Base-by-base conservation (phyloP, 2,888 invertebrate genomes). In the Carabus problematicus region DNA sequence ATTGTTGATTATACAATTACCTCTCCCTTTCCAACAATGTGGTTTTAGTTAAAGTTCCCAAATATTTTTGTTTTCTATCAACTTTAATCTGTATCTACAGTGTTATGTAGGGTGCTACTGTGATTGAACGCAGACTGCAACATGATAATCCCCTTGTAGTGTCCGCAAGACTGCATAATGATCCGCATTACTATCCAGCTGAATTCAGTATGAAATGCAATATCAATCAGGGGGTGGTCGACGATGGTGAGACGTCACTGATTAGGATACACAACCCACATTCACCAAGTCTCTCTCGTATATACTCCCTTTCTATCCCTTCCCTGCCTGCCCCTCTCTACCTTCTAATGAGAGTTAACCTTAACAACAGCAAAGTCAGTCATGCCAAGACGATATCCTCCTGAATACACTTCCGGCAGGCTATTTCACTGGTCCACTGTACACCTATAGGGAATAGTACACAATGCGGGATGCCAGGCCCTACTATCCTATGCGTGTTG, bases 291-390 rank as follows among this genome's bases (percentile, higher is more conserved):
- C 29, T 19, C 74, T 74, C 75, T 76, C 76, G 76, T 76, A 76
- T 76, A 75, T 77, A 77, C 76, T 77, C 76, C 74, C 75, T 74
- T 77, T 78, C 77, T 77, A 77, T 78, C 78, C 78, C 49, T 47
- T 0, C 8, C 40, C 59, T 54, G 19, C 42, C 54, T 18, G 2
- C n/a, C 40, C 1, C 56, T 39, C n/a, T 39, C 39, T n/a, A 52
- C 79, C 77, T 79, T 77, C 79, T 80, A 79, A 80, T 79, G 78
- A 79, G 77, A 79, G 78, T 77, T 79, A 79, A 79, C 78, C 78
- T 79, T 78, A 79, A 77, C 76, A 78, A 76, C 77, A 75, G 71
- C 71, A 62, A 72, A 76, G 72, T 69, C 52, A 73, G 43, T 73
- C 76, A 75, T 64, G 55, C 47, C 52, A 70, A 69, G 70, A 68